phyloP scores from a whole-genome alignment of 2,113 vertebrate genomes.

The Pelvicachromis taeniatus region DNA sequence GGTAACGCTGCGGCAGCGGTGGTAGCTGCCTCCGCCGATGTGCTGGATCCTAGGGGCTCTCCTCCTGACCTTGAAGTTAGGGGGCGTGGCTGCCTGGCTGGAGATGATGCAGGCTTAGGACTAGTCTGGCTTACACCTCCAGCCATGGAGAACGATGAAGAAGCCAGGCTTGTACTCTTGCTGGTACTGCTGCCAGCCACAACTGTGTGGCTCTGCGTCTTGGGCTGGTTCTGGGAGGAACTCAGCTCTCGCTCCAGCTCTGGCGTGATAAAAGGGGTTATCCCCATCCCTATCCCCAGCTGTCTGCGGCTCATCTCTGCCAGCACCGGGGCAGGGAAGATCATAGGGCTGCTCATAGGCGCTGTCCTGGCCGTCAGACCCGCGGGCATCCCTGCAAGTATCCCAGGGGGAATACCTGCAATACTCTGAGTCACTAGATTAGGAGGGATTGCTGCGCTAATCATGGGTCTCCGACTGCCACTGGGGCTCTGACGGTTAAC shows the following conservation, averaged over 20 bases:
- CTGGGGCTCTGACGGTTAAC: slow-evolving; percentile 80
- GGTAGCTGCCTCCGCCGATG: slow-evolving; percentile 53
- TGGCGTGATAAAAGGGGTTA: slow-evolving; percentile 66
- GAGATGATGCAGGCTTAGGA: slow-evolving; percentile 76
- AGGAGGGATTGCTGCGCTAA: slow-evolving; percentile 77
- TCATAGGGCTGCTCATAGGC: slow-evolving; percentile 64
- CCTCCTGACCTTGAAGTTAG: slow-evolving; percentile 74
- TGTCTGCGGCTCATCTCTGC: slow-evolving; percentile 76
- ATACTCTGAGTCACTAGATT: slow-evolving; percentile 77
- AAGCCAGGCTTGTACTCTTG: slow-evolving; percentile 53
- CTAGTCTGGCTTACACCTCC: slow-evolving; percentile 73
- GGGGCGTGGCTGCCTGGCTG: slow-evolving; percentile 74
- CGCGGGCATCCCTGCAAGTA: slow-evolving; percentile 64
- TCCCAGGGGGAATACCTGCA: slow-evolving; percentile 67
- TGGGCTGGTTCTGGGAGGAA: slow-evolving; percentile 76
- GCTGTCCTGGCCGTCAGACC: slow-evolving; percentile 71
- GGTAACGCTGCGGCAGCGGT: slow-evolving; percentile 58
- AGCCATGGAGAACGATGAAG: slow-evolving; percentile 59
- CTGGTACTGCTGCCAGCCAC: slow-evolving; percentile 62
- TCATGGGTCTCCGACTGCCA: slow-evolving; percentile 77
- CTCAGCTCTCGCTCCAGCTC: slow-evolving; percentile 82
- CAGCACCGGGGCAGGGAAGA: slow-evolving; percentile 71
- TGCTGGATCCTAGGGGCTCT: slow-evolving; percentile 69
- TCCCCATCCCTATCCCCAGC: slow-evolving; percentile 68
- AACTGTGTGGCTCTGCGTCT: slow-evolving; percentile 66